Evolutionary conservation across 2,888 invertebrate species (phyloP).

Genomic region (Trichogramma dendrolimi): DNA sequence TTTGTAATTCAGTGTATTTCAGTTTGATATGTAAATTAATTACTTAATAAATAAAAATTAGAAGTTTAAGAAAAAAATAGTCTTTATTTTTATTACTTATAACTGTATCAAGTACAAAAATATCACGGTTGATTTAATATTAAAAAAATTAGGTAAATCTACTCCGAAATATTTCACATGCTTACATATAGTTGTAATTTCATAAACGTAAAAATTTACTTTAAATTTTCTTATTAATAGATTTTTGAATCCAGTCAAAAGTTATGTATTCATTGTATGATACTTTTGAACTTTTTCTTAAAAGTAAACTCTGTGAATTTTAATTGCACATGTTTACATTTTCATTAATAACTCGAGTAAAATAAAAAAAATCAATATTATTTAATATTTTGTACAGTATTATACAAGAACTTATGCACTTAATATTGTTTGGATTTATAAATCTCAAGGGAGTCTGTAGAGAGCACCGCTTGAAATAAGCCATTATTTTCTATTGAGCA

Average conservation of each 20-base stretch:
- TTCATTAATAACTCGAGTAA: not conserved
- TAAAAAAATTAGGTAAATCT: too few species aligned
- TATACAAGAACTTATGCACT: too few species aligned
- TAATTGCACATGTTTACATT: too few species aligned
- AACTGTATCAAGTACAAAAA: too few species aligned
- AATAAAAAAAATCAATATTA: too few species aligned
- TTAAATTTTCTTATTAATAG: too few species aligned
- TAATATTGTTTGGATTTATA: conserved; percentile 52
- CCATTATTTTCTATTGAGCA: conserved; percentile 58
- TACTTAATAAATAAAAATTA: conserved; percentile 38
- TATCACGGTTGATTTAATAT: too few species aligned
- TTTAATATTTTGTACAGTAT: too few species aligned
- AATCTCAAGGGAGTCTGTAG: conserved; percentile 63
- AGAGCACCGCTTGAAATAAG: conserved; percentile 58
- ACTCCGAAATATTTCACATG: too few species aligned
- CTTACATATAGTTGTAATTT: too few species aligned
- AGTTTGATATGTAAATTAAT: conserved; percentile 39
- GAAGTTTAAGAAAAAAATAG: conserved; percentile 33
- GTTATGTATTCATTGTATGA: not conserved
- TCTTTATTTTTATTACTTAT: conserved; percentile 7
- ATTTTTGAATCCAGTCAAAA: too few species aligned
- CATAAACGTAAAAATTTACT: too few species aligned
- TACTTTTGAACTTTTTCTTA: not conserved
- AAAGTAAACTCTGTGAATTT: not conserved
- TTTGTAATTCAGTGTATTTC: conserved; percentile 18